phyloP scores from a whole-genome alignment of 1,140 invertebrate species.

The Cydia amplana region DNA sequence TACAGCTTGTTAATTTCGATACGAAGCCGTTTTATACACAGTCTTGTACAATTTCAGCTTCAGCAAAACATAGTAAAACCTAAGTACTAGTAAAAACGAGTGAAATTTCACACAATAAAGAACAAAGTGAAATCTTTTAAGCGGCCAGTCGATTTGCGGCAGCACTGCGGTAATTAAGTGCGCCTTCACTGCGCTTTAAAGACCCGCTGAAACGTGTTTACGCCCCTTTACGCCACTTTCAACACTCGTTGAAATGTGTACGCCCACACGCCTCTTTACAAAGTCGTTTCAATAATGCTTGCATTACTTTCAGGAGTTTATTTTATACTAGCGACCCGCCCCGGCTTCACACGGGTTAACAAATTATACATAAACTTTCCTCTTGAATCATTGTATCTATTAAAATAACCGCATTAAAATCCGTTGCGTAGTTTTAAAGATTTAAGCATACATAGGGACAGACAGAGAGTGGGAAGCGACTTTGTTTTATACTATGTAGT shows the following conservation, averaged over 20 bases:
- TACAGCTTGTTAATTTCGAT: too few relatives aligned
- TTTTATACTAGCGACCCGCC: too few relatives aligned
- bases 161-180: conserved; percentile 35
- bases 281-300: neutral
- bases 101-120: neutral
- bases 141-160: conserved; percentile 48
- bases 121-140: neutral
- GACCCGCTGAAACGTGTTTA: conserved; percentile 13
- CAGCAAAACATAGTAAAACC: neutral
- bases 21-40: too few relatives aligned
- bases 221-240: conserved; percentile 20
- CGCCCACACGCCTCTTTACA: neutral
- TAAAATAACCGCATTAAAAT: too few relatives aligned
- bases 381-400: too few relatives aligned
- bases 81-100: neutral
- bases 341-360: too few relatives aligned
- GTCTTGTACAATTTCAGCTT: too few relatives aligned
- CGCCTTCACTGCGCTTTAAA: conserved; percentile 14
- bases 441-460: too few relatives aligned
- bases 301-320: neutral
- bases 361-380: too few relatives aligned
- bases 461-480: too few relatives aligned
- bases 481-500: too few relatives aligned
- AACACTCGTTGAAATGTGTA: neutral
- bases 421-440: too few relatives aligned